Conservation (phyloP, 2,888 invertebrate species). For the Drosophila meridiana region DNA sequence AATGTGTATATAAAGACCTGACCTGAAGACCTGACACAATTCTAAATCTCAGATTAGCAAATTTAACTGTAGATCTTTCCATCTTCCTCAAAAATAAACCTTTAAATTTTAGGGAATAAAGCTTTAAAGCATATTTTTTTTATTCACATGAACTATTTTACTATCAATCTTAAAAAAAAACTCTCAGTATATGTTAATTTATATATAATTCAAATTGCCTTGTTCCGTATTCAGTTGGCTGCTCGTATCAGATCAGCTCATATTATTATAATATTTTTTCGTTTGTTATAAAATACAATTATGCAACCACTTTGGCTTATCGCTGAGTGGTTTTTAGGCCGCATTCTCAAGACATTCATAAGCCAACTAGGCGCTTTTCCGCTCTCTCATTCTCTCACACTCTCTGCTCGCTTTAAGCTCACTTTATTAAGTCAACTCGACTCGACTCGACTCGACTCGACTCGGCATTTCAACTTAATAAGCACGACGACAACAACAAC, state of each 20-base stretch:
- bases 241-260: conserved; percentile 20
- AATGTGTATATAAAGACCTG: no score
- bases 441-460: conserved; percentile 55
- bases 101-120: no score
- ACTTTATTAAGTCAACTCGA: conserved; percentile 75
- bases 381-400: background rate
- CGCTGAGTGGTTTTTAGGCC: conserved; percentile 49
- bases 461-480: conserved; percentile 73
- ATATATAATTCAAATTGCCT: background rate
- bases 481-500: conserved; percentile 56
- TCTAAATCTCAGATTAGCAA: no score
- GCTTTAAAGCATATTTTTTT: no score
- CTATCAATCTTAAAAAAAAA: no score
- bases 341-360: conserved; percentile 39
- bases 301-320: conserved; percentile 62
- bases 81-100: no score
- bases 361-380: conserved; percentile 49
- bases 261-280: conserved; percentile 17
- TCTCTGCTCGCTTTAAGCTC: conserved; percentile 59
- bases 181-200: background rate
- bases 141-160: no score
- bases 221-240: conserved; percentile 4
- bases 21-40: no score
- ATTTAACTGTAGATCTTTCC: no score
- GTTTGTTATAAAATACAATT: conserved; percentile 44